Evolutionary conservation across 2,113 vertebrate genomes (phyloP).

Genomic region (Okapia johnstoni): DNA sequence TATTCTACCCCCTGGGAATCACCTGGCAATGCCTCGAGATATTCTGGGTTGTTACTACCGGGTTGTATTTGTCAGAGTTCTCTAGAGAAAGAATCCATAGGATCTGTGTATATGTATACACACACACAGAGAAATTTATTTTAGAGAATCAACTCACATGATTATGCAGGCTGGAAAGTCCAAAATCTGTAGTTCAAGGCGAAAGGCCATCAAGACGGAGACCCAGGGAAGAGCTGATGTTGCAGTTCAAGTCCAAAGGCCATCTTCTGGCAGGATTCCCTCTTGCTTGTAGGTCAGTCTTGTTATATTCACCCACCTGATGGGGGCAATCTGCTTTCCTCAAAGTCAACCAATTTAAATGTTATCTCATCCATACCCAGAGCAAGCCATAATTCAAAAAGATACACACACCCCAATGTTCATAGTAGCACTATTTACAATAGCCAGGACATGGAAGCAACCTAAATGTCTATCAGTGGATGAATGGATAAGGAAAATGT

Average conservation of each 20-base stretch:
- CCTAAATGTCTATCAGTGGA: background rate
- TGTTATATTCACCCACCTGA: background rate
- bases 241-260: background rate
- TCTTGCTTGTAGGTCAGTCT: background rate
- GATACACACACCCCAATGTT: background rate
- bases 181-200: background rate
- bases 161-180: background rate
- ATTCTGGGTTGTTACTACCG: background rate
- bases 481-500: background rate
- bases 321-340: background rate
- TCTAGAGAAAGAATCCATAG: background rate
- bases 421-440: background rate
- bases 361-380: background rate
- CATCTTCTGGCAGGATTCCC: background rate
- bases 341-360: background rate
- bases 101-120: background rate
- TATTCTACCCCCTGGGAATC: accelerated
- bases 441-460: background rate
- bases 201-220: background rate
- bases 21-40: background rate
- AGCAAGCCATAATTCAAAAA: background rate
- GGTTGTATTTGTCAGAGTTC: background rate
- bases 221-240: background rate
- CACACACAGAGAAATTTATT: background rate
- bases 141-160: background rate